phyloP scores from a whole-genome alignment of 2,888 invertebrate species.

The Palloptera scutellata region DNA sequence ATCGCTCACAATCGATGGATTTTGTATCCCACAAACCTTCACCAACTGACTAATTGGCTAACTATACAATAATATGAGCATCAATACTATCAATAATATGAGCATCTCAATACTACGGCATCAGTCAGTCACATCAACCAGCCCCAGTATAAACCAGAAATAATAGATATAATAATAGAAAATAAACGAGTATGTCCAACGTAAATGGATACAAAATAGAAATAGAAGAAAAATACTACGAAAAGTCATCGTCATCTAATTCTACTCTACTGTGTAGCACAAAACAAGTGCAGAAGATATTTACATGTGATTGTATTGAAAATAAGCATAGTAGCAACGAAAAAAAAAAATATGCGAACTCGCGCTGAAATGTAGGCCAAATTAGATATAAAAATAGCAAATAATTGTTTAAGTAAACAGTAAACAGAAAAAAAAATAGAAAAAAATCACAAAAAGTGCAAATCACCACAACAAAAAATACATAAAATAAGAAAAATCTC shows the following conservation, averaged over 20 bases:
- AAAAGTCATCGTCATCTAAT: neutral
- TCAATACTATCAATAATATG: no score
- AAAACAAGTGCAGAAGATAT: neutral
- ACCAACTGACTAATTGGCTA: no score
- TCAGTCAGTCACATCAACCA: neutral
- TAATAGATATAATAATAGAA: neutral
- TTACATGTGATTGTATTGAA: neutral
- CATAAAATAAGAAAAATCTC: constrained; percentile 4
- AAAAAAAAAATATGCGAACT: no score
- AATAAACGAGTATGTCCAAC: neutral
- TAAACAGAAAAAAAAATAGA: neutral
- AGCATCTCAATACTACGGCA: neutral
- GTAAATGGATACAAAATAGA: no score
- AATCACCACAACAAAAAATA: neutral
- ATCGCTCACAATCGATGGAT: no score
- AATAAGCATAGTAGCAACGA: neutral
- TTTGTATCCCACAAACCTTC: no score
- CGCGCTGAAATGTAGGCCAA: constrained; percentile 7
- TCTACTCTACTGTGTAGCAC: no score
- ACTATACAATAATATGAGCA: neutral
- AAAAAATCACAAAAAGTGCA: neutral
- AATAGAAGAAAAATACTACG: neutral
- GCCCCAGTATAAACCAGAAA: neutral
- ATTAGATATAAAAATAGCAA: constrained; percentile 7
- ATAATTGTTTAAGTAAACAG: neutral